phyloP scores from a whole-genome alignment of 2,888 invertebrate genomes.

The Arctia plantaginis region DNA sequence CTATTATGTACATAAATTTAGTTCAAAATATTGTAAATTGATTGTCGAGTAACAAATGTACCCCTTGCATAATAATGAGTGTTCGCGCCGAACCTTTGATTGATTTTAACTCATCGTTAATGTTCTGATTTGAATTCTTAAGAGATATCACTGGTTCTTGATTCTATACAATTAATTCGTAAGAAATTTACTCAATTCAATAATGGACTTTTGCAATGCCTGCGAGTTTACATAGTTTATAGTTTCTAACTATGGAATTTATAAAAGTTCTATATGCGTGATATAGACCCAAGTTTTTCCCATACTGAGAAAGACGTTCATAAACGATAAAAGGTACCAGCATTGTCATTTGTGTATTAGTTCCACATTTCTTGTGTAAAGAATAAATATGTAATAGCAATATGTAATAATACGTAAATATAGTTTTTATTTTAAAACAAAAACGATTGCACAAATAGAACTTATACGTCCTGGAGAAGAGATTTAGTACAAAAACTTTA shows the following conservation, averaged over 20 bases:
- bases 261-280: too few species aligned
- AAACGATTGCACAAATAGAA: constrained; percentile 26
- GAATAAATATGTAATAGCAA: background rate
- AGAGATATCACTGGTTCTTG: constrained; percentile 61
- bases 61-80: constrained; percentile 80
- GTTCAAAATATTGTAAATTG: constrained; percentile 69
- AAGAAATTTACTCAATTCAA: background rate
- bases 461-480: constrained; percentile 28
- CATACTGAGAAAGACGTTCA: background rate
- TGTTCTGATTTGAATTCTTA: constrained; percentile 72
- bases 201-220: background rate
- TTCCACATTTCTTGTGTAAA: background rate
- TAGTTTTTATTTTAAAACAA: constrained; percentile 14
- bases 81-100: constrained; percentile 70
- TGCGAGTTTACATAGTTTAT: background rate
- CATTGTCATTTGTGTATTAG: background rate
- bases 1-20: constrained; percentile 39
- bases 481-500: constrained; percentile 58
- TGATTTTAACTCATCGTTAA: constrained; percentile 76
- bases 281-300: background rate
- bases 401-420: background rate
- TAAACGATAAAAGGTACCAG: background rate
- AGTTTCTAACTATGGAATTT: background rate
- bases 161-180: constrained; percentile 6
- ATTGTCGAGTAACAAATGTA: constrained; percentile 78